Percentiles rank a stretch among this genome's conserved stretches.
Conservation (phyloP, 1,140 invertebrate species). For the Ectropis grisescens region DNA sequence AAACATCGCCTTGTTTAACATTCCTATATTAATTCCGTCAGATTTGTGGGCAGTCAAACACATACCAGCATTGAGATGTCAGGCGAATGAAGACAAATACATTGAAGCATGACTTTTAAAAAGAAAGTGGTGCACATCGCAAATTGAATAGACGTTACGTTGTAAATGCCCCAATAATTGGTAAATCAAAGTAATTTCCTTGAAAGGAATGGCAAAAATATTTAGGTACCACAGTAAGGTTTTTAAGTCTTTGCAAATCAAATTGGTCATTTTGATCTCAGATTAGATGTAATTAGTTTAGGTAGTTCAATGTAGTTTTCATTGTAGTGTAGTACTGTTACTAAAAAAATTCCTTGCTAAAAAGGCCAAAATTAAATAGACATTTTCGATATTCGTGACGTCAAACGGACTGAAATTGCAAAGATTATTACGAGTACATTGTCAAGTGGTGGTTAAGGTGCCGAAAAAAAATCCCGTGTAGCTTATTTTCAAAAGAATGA, state of each 20-base stretch:
- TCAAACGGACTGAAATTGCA: no score
- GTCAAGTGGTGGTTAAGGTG: no score
- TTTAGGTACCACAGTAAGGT: neutral
- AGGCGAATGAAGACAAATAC: constrained; percentile 61
- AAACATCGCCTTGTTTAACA: constrained; percentile 16
- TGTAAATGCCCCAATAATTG: neutral
- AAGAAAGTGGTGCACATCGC: constrained; percentile 42
- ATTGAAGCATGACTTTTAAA: constrained; percentile 51
- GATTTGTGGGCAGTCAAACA: constrained; percentile 33
- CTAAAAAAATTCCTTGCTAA: no score
- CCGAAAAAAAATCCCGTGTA: no score
- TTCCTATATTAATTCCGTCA: constrained; percentile 18
- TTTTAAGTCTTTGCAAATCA: constrained; percentile 2
- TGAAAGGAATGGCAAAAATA: no score
- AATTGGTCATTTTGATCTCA: neutral
- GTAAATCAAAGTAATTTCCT: no score
- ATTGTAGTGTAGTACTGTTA: no score
- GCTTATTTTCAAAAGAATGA: no score
- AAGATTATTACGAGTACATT: no score
- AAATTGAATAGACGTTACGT: constrained; percentile 41
- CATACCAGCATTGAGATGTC: constrained; percentile 54
- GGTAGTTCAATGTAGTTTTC: no score
- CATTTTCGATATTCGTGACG: no score
- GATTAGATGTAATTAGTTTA: neutral
- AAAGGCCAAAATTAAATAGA: no score